A percentile compares a stretch with the other conserved stretches of the same genome.
Evolutionary conservation across 2,113 vertebrate genomes (phyloP).

Genomic region (Gopherus flavomarginatus): DNA sequence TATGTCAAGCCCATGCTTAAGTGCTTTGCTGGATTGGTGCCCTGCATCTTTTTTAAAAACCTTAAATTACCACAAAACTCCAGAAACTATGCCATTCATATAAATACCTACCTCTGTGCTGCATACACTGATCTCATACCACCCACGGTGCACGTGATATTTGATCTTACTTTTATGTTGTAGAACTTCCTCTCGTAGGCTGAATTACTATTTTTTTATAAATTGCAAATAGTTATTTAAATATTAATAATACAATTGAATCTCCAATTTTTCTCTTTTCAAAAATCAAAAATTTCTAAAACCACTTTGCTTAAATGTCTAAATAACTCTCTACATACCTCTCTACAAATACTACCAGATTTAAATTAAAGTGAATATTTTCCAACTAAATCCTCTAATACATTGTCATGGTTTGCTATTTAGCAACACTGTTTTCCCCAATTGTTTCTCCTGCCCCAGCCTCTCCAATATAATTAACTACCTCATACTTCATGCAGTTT

Average conservation of each 20-base stretch:
- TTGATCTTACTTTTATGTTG: neutral
- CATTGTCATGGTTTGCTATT: constrained; percentile 49
- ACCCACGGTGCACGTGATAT: neutral
- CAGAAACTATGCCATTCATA: neutral
- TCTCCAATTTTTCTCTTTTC: neutral
- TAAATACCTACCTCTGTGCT: neutral
- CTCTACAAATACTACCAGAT: neutral
- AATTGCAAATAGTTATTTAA: neutral
- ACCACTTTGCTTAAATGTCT: neutral
- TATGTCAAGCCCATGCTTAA: neutral
- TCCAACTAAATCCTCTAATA: neutral
- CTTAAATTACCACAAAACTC: neutral
- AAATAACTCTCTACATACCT: neutral
- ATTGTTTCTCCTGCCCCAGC: constrained; percentile 39
- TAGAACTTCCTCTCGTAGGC: neutral
- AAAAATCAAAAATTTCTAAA: neutral
- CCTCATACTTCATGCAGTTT: constrained; percentile 17
- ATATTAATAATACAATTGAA: neutral
- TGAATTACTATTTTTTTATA: neutral
- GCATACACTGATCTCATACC: neutral
- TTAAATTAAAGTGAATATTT: neutral
- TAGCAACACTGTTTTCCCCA: constrained; percentile 60
- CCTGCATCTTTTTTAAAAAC: neutral
- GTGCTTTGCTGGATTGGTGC: constrained; percentile 33
- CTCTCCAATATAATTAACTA: constrained; percentile 23